Percentiles rank a stretch among this genome's conserved stretches.
These are phyloP conservation scores for Recurvirostra avosetta DNA, from an alignment of 2,113 vertebrate genomes.

Conservation along the genomic window DNA sequence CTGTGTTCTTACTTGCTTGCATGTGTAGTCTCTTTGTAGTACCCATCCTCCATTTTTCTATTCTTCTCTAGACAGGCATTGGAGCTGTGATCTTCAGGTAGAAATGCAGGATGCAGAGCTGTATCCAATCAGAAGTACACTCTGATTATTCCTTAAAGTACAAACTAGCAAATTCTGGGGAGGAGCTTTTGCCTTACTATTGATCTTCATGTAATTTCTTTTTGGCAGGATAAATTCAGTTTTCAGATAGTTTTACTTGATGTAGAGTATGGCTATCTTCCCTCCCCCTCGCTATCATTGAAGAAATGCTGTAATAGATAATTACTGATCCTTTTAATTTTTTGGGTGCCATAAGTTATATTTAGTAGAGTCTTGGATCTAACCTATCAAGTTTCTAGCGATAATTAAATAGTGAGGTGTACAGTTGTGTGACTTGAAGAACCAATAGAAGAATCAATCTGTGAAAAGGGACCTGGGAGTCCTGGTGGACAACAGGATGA, in stretches of 20 bases:
- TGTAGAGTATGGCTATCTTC: not conserved
- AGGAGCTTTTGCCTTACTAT: not conserved
- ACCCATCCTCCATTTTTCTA: not conserved
- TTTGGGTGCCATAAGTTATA: not conserved
- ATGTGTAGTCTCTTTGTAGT: not conserved
- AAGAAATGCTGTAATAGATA: not conserved
- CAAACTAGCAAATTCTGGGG: not conserved
- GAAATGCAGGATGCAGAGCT: not conserved
- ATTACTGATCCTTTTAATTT: not conserved
- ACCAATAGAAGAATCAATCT: not conserved
- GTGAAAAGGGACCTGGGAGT: too few species aligned
- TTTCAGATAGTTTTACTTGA: not conserved
- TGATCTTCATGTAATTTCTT: not conserved
- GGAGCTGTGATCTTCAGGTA: not conserved
- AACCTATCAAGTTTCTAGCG: not conserved
- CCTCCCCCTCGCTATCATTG: not conserved
- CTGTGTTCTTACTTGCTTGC: not conserved
- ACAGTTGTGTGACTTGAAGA: not conserved
- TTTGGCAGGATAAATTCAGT: not conserved
- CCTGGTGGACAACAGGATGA: too few species aligned
- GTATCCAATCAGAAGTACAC: not conserved
- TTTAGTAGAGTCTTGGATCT: not conserved
- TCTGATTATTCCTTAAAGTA: not conserved
- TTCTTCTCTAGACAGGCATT: not conserved
- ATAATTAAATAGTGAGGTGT: not conserved